These are phyloP conservation scores for Amiota communis DNA, from an alignment of 2,888 invertebrate genomes.

Conservation along the genomic window DNA sequence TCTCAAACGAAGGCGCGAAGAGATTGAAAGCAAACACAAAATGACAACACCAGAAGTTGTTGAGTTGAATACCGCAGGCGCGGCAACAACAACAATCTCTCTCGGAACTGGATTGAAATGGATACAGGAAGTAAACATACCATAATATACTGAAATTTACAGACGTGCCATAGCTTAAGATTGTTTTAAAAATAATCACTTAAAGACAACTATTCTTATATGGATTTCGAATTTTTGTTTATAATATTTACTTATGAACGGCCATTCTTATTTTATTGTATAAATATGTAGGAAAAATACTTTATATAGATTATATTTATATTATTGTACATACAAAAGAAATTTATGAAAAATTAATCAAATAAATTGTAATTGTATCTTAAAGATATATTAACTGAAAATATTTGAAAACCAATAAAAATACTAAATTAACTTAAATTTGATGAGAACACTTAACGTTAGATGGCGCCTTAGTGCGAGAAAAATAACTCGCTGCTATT, in stretches of 20 bases:
- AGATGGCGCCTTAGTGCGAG: too few relatives aligned
- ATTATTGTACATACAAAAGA: conserved; percentile 2
- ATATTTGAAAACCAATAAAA: too few relatives aligned
- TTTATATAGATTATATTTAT: conserved; percentile 1
- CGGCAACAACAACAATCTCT: not conserved
- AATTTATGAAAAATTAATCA: not conserved
- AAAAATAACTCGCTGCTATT: too few relatives aligned
- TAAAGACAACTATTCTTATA: conserved; percentile 4
- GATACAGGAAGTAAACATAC: not conserved
- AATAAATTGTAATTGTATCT: too few relatives aligned
- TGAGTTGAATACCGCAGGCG: not conserved
- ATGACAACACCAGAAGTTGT: conserved; percentile 13
- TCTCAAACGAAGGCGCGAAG: conserved; percentile 60
- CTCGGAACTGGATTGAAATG: conserved; percentile 7
- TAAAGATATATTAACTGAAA: too few relatives aligned
- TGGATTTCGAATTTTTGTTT: conserved; percentile 13
- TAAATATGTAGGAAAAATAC: not conserved
- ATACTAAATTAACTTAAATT: too few relatives aligned
- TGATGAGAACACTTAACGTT: too few relatives aligned
- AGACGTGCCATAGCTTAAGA: conserved; percentile 18
- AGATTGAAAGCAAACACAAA: conserved; percentile 52
- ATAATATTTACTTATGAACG: not conserved
- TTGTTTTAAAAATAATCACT: not conserved
- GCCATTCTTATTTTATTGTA: not conserved
- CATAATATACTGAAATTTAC: not conserved